A percentile compares a stretch with the other conserved stretches of the same genome.
These are phyloP conservation scores for Oxyruncus cristatus DNA, from an alignment of 2,113 vertebrate species.

Conservation along the genomic window DNA sequence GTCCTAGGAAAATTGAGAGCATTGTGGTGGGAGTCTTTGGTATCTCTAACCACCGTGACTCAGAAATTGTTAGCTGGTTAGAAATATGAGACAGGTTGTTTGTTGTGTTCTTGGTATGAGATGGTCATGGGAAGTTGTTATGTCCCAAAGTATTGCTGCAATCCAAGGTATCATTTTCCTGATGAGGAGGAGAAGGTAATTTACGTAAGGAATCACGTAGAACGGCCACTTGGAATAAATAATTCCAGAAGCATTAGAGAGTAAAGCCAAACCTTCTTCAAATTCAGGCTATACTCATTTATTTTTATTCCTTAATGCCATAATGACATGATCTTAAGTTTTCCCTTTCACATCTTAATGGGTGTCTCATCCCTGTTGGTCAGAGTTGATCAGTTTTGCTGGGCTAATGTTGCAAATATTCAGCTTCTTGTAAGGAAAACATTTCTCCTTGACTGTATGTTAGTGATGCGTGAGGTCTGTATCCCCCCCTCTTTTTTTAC, in stretches of 20 bases:
- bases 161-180: background rate
- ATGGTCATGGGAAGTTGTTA: background rate
- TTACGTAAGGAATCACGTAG: background rate
- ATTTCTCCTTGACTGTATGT: background rate
- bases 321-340: background rate
- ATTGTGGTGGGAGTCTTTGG: background rate
- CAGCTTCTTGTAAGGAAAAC: background rate
- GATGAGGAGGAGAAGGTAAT: background rate
- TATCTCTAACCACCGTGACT: background rate
- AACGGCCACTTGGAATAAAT: background rate
- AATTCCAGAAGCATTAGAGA: background rate
- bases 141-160: background rate
- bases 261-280: background rate
- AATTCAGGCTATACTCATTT: background rate
- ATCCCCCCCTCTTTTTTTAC: background rate
- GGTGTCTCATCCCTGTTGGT: background rate
- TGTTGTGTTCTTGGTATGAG: background rate
- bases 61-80: background rate
- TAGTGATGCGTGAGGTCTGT: background rate
- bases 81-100: background rate
- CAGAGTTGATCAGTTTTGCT: background rate
- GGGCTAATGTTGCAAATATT: background rate
- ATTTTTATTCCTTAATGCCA: background rate
- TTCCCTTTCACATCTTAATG: background rate
- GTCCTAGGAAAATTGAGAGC: background rate